Percentiles rank a stretch among this genome's conserved stretches.
These are phyloP conservation scores for Neotoxoptera formosana DNA, from an alignment of 1,140 invertebrate species.

Conservation along the genomic window DNA sequence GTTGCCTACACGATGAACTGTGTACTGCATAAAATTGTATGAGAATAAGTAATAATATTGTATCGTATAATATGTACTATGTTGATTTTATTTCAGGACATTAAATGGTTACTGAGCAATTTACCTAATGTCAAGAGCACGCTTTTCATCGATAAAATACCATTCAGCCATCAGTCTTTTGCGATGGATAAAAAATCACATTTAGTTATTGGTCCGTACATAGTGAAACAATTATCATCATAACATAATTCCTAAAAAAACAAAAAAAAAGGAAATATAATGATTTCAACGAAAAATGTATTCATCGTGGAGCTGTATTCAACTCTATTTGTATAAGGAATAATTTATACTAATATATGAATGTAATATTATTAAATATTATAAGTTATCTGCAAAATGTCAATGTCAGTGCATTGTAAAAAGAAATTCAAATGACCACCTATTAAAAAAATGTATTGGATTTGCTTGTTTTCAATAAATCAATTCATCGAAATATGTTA, in stretches of 20 bases:
- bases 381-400: neutral
- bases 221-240: neutral
- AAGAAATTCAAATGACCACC: neutral
- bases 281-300: neutral
- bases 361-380: neutral
- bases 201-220: neutral
- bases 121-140: slow-evolving; percentile 25
- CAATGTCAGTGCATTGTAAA: neutral
- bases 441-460: neutral
- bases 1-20: neutral
- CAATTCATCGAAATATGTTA: neutral
- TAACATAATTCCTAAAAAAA: neutral
- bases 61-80: neutral
- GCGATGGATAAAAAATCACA: neutral
- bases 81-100: slow-evolving; percentile 24
- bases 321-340: neutral
- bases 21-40: neutral
- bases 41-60: neutral
- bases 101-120: slow-evolving; percentile 42
- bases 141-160: slow-evolving; percentile 22
- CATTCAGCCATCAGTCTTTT: slow-evolving; percentile 42
- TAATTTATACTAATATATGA: neutral
- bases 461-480: neutral
- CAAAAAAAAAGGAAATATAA: neutral
- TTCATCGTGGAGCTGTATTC: neutral